Base-by-base conservation (phyloP, 2,113 vertebrate species). In the Datnioides undecimradiatus region DNA sequence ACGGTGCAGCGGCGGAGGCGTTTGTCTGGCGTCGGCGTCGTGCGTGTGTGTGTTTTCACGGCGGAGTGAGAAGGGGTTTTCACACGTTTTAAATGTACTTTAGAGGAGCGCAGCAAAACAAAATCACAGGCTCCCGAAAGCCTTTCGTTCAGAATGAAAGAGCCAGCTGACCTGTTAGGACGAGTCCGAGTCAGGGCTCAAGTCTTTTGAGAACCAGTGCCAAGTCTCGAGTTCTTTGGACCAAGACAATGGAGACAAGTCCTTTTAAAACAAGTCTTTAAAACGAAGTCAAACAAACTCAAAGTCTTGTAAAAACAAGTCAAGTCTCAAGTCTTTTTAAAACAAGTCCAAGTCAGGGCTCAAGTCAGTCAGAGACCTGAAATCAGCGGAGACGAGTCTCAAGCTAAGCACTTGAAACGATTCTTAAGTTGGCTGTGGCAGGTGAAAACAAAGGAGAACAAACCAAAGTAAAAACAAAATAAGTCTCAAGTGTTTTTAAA, bases 21-120 rank as follows among this genome's bases (percentile, higher is more conserved):
- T 49, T 81, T 65, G 75, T 76, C 51, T 57, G 0, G 25, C 49
- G 72, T 64, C 1, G n/a, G n/a, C n/a, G n/a, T n/a, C n/a, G n/a
- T n/a, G 72, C 63, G 11, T 70, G 81, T 70, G 83, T 74, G 0
- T 82, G 8, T 81, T 68, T 74, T 63, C 86, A 58, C 62, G 41
- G 69, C 38, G 8, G 38, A 63, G 67, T 23, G 55, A 75, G 31
- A 52, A 52, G 13, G 1, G 21, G n/a, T 49, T 13, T 71, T 76
- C 59, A 55, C 12, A 7, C 58, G 7, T 82, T 60, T 60, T 46
- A 66, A 69, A 76, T 25, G 59, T 68, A 77, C 36, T 78, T 73
- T 49, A 73, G 54, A 69, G 73, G 46, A 54, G 49, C 36, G 57
- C 4, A 36, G 41, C 25, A 64, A 76, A 78, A 76, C 55, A 29